Conservation (phyloP, 2,113 vertebrate species). For the Pomatorhinus ruficollis region DNA sequence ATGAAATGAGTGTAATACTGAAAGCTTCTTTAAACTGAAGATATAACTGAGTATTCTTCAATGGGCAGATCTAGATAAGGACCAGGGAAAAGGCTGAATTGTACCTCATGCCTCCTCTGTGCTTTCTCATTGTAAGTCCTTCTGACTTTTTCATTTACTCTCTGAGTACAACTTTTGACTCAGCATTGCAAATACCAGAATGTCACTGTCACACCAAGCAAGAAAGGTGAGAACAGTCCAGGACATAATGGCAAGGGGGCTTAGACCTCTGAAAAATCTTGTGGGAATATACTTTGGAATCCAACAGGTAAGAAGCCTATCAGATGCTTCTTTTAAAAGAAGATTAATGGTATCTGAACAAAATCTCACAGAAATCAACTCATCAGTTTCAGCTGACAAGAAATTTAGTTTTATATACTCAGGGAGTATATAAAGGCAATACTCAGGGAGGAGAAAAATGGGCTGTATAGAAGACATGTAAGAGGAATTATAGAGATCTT, state of each 20-base stretch:
- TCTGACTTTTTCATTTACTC: neutral
- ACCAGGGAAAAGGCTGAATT: neutral
- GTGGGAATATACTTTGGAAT: neutral
- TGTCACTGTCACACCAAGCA: neutral
- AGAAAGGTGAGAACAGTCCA: neutral
- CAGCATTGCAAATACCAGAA: neutral
- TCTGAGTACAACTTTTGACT: neutral
- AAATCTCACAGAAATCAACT: neutral
- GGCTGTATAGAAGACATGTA: fast-evolving
- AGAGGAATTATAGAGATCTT: neutral
- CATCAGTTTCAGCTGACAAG: neutral
- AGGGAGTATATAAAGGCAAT: neutral
- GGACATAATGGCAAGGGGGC: neutral
- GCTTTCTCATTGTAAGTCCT: neutral
- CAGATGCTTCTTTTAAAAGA: neutral
- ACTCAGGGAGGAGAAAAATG: neutral
- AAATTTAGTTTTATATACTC: neutral
- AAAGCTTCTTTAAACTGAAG: neutral
- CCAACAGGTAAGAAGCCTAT: neutral
- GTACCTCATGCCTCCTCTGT: neutral
- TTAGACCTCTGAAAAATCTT: neutral
- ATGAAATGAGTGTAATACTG: neutral
- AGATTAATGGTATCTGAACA: neutral
- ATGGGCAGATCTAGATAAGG: neutral
- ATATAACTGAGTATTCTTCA: neutral